These are phyloP conservation scores for Pedetes capensis DNA, from an alignment of 2,113 vertebrate species.

Conservation along the genomic window DNA sequence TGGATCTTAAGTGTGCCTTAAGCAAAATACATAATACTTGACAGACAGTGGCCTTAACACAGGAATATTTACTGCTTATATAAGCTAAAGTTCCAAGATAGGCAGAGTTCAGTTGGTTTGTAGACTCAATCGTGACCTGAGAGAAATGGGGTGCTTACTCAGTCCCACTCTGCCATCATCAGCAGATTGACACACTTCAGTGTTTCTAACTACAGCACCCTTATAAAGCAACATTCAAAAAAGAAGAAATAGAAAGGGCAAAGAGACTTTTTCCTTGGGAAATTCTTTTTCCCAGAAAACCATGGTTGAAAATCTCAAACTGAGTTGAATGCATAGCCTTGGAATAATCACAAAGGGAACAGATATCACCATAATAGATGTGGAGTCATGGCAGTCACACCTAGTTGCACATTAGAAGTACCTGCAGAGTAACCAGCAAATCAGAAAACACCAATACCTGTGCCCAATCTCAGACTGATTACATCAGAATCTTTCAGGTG, in stretches of 20 bases:
- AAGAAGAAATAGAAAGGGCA: neutral
- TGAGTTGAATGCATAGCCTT: neutral
- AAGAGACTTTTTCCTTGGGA: neutral
- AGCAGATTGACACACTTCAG: neutral
- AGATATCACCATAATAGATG: neutral
- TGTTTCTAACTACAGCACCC: constrained; percentile 8
- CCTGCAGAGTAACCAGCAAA: neutral
- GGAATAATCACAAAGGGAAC: neutral
- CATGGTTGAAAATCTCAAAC: neutral
- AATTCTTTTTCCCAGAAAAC: neutral
- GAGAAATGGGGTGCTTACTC: neutral
- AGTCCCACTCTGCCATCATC: neutral
- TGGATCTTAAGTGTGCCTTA: neutral
- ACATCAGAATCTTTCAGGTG: neutral
- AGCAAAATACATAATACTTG: neutral
- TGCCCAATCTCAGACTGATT: neutral
- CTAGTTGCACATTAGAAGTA: neutral
- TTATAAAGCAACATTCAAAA: neutral
- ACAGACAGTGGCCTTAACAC: neutral
- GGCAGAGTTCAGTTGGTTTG: neutral
- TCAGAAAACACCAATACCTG: neutral
- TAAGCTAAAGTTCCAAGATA: neutral
- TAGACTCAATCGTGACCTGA: neutral
- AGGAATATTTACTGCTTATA: neutral
- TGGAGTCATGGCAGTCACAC: neutral